Percentiles rank a stretch among this genome's conserved stretches.
These are phyloP conservation scores for Macrotis lagotis DNA, from an alignment of 2,113 vertebrate genomes.

Conservation along the genomic window DNA sequence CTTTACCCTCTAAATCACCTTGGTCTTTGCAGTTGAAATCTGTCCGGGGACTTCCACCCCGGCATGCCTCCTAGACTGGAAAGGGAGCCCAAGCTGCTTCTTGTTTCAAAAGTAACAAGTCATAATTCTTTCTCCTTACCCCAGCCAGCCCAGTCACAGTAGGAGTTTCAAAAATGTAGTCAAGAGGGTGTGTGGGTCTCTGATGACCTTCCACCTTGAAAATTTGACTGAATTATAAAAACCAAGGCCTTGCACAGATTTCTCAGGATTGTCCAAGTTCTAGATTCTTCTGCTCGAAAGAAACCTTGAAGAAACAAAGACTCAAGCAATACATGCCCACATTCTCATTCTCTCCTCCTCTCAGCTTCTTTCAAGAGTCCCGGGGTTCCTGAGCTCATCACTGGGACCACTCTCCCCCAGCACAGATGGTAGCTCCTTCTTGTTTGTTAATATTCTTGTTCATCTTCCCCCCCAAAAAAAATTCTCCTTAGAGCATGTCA, in stretches of 20 bases:
- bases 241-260: fast-evolving
- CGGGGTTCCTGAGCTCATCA: neutral
- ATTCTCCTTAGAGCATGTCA: too few relatives aligned
- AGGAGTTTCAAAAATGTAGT: neutral
- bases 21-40: neutral
- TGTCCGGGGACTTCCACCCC: conserved; percentile 53
- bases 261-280: neutral
- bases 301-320: neutral
- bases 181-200: neutral
- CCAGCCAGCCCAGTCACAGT: neutral
- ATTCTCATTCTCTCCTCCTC: neutral
- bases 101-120: conserved; percentile 59
- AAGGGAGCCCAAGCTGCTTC: conserved; percentile 2
- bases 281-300: too few relatives aligned
- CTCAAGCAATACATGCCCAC: neutral
- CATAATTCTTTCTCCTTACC: conserved; percentile 49
- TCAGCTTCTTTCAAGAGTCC: neutral
- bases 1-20: conserved; percentile 76
- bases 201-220: neutral
- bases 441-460: neutral
- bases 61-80: neutral
- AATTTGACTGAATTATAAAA: fast-evolving
- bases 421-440: neutral
- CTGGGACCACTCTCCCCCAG: neutral
- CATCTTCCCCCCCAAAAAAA: too few relatives aligned